Base-by-base conservation (phyloP, 2,888 invertebrate genomes). In the Caenorhabditis sp. region DNA sequence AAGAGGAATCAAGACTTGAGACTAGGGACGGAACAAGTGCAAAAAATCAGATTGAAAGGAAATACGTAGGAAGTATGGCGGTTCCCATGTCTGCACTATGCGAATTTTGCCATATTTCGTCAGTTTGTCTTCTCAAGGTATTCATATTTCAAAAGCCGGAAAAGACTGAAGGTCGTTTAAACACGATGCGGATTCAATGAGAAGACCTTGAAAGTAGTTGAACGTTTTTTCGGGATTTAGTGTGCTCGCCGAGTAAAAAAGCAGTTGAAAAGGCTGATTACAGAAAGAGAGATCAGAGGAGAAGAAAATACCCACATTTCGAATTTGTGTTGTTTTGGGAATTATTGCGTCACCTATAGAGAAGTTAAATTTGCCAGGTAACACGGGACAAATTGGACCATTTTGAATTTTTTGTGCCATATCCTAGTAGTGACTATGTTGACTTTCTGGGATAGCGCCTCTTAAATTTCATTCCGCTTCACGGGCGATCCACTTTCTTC, bases 381-480 rank as follows among this genome's bases (percentile, higher is more conserved):
- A n/a, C n/a, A n/a, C n/a, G n/a, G n/a, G n/a, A n/a, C n/a, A n/a
- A n/a, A n/a, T n/a, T n/a, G n/a, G n/a, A n/a, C n/a, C n/a, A n/a
- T n/a, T n/a, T n/a, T n/a, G n/a, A n/a, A n/a, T n/a, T n/a, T n/a
- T n/a, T n/a, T n/a, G n/a, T n/a, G n/a, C n/a, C n/a, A n/a, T n/a
- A n/a, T n/a, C n/a, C n/a, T n/a, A n/a, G n/a, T n/a, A n/a, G n/a
- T n/a, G n/a, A n/a, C n/a, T n/a, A n/a, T n/a, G n/a, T n/a, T n/a
- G n/a, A n/a, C n/a, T n/a, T n/a, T n/a, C n/a, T n/a, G n/a, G n/a
- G n/a, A n/a, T n/a, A n/a, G n/a, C n/a, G n/a, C n/a, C n/a, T n/a
- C 65, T 63, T 73, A 63, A 73, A 73, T 73, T 73, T 65, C 63
- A 58, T 73, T 73, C 63, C 72, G 50, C 48, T 63, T 65, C 58